These are phyloP conservation scores for Eulemur albifrons DNA, from an alignment of 2,797 vertebrate species.

Conservation along the genomic window DNA sequence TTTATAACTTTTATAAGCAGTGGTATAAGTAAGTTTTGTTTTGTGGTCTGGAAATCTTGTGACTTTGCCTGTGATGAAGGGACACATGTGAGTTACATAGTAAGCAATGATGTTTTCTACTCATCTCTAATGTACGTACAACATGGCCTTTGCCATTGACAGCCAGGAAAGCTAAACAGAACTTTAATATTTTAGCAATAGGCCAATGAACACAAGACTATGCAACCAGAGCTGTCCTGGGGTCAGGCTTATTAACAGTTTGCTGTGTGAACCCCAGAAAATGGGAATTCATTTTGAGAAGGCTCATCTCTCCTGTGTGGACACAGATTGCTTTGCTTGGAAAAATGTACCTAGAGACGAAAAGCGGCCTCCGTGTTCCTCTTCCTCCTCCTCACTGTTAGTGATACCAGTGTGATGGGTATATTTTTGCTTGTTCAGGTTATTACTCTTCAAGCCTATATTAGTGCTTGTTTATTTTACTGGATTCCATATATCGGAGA, in stretches of 20 bases:
- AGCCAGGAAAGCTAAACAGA: not conserved
- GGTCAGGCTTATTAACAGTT: slow-evolving; percentile 12
- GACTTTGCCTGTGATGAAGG: not conserved
- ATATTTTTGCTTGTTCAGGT: slow-evolving; percentile 41
- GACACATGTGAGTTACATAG: not conserved
- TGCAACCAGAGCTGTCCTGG: not conserved
- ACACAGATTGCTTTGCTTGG: slow-evolving; percentile 10
- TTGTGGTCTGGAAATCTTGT: not conserved
- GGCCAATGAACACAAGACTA: not conserved
- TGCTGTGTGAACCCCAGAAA: slow-evolving; percentile 44
- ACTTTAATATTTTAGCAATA: not conserved
- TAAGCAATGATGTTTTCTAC: not conserved
- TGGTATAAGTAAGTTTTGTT: not conserved
- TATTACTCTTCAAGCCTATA: slow-evolving; percentile 51
- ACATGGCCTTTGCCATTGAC: not conserved
- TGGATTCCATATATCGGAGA: slow-evolving; percentile 39
- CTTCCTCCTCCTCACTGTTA: not conserved
- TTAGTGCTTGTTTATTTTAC: slow-evolving; percentile 61
- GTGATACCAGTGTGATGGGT: slow-evolving; percentile 44
- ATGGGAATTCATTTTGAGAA: slow-evolving; percentile 60
- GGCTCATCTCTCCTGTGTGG: not conserved
- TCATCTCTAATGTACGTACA: not conserved
- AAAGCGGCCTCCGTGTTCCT: slow-evolving; percentile 3
- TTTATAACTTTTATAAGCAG: not conserved
- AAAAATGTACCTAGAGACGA: slow-evolving; percentile 56